These are phyloP conservation scores for Rhagoletis zephyria DNA, from an alignment of 1,140 invertebrate genomes.

Conservation along the genomic window DNA sequence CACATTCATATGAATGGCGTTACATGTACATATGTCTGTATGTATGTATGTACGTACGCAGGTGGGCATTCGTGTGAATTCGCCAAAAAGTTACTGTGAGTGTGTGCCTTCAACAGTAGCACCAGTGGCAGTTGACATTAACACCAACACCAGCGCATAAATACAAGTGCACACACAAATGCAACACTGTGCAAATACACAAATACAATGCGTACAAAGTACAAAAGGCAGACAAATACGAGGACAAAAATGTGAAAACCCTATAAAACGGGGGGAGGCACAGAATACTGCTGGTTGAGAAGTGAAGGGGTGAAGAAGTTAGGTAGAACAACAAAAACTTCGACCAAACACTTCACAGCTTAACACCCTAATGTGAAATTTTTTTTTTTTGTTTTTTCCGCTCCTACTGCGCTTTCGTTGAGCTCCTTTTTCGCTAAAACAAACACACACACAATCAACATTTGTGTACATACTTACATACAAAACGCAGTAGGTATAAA, in stretches of 20 bases:
- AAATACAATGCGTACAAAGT: constrained; percentile 10
- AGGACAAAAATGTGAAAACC: constrained; percentile 39
- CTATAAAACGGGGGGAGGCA: constrained; percentile 57
- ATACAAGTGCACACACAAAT: background rate
- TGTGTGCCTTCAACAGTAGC: constrained; percentile 18
- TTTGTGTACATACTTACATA: background rate
- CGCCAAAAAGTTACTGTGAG: constrained; percentile 19
- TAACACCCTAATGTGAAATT: constrained; percentile 66
- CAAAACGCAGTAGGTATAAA: background rate
- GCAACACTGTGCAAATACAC: background rate
- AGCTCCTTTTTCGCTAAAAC: constrained; percentile 3
- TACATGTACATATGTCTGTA: background rate
- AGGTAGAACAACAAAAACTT: constrained; percentile 30
- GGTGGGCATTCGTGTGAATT: background rate
- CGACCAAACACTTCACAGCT: constrained; percentile 69
- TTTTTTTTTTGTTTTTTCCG: background rate
- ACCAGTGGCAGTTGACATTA: constrained; percentile 53
- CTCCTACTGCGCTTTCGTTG: background rate
- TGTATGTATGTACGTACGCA: background rate
- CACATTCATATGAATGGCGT: background rate
- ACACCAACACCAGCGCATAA: constrained; percentile 28
- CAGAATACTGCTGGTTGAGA: background rate
- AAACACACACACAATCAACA: constrained; percentile 4
- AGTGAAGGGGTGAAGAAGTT: background rate
- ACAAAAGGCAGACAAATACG: constrained; percentile 40